phyloP scores from a whole-genome alignment of 2,888 invertebrate genomes.

The Allygus modestus region DNA sequence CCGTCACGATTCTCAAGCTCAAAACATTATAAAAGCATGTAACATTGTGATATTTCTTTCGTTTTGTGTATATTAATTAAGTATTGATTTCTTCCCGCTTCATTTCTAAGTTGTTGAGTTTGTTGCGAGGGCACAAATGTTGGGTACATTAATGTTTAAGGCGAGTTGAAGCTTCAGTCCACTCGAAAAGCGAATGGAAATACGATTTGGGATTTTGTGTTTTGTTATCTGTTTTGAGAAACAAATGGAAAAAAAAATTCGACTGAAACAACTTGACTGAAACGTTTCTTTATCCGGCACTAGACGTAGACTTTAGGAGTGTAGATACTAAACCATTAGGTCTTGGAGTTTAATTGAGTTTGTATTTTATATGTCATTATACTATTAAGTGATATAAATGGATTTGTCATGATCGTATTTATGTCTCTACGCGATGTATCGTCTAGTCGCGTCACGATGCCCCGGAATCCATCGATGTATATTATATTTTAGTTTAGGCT shows the following conservation, averaged over 20 bases:
- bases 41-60: slow-evolving; percentile 65
- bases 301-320: slow-evolving; percentile 52
- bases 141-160: slow-evolving; percentile 42
- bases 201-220: neutral
- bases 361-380: slow-evolving; percentile 58
- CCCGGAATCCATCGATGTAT: slow-evolving; percentile 52
- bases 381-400: slow-evolving; percentile 50
- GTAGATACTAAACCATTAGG: slow-evolving; percentile 53
- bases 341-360: slow-evolving; percentile 56
- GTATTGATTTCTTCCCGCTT: slow-evolving; percentile 59
- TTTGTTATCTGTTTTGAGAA: neutral
- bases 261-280: slow-evolving; percentile 46
- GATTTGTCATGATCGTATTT: slow-evolving; percentile 52
- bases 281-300: slow-evolving; percentile 39
- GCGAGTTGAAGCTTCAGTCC: slow-evolving; percentile 44
- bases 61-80: slow-evolving; percentile 64
- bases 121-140: slow-evolving; percentile 60
- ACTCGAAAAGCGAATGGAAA: neutral
- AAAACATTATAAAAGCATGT: slow-evolving; percentile 63
- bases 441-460: slow-evolving; percentile 45
- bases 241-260: neutral
- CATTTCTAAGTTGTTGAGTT: slow-evolving; percentile 45
- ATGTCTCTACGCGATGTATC: slow-evolving; percentile 46
- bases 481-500: slow-evolving; percentile 20
- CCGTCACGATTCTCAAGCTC: slow-evolving; percentile 61